These are phyloP conservation scores for Scalopus aquaticus DNA, from an alignment of 2,113 vertebrate species.

Conservation along the genomic window DNA sequence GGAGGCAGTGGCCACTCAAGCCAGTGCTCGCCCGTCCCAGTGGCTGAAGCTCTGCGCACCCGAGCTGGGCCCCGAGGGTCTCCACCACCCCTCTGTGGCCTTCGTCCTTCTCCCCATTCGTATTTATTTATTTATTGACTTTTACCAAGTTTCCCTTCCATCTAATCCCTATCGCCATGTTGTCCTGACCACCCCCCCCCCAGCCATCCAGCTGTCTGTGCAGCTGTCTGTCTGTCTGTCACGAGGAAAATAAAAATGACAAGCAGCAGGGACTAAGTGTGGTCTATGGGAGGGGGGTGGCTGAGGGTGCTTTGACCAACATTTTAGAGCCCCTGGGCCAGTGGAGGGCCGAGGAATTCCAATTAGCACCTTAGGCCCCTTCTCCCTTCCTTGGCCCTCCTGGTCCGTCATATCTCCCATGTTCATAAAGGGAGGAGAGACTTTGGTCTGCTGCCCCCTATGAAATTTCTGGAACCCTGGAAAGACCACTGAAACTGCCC, in stretches of 20 bases:
- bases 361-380: neutral
- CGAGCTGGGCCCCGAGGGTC: constrained; percentile 22
- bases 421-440: neutral
- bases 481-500: neutral
- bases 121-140: constrained; percentile 83
- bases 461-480: neutral
- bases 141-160: constrained; percentile 68
- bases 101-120: constrained; percentile 53
- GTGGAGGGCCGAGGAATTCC: neutral
- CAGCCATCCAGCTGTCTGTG: constrained; percentile 68
- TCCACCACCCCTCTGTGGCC: constrained; percentile 48
- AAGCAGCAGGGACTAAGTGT: constrained; percentile 63
- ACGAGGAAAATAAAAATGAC: constrained; percentile 76
- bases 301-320: neutral
- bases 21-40: neutral
- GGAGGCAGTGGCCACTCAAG: neutral
- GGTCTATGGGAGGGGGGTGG: constrained; percentile 30
- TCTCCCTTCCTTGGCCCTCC: no score
- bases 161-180: constrained; percentile 55
- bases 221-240: constrained; percentile 76
- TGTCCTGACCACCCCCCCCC: constrained; percentile 48
- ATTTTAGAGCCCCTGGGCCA: neutral
- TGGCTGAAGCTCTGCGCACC: neutral
- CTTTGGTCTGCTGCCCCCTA: neutral
- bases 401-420: neutral